A percentile compares a stretch with the other conserved stretches of the same genome.
Evolutionary conservation across 2,888 invertebrate species (phyloP).

Genomic region (Cerastis rubricosa): DNA sequence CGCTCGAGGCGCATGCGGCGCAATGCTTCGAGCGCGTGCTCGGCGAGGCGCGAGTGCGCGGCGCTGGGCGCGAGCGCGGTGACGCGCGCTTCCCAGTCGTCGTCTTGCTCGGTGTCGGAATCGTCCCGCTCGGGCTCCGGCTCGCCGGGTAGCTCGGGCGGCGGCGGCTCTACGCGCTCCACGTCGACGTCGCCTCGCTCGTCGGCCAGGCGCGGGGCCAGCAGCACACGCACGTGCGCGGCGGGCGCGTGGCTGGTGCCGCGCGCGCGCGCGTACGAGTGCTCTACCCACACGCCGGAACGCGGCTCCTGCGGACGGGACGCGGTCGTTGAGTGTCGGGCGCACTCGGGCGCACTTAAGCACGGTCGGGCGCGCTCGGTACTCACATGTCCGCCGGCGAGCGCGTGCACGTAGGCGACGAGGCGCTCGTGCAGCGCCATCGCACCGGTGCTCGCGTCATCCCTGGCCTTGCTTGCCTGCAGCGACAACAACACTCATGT

Average conservation of each 20-base stretch:
- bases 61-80: slow-evolving; percentile 72
- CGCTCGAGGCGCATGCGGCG: slow-evolving; percentile 74
- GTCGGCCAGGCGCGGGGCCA: slow-evolving; percentile 63
- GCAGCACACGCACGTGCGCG: slow-evolving; percentile 71
- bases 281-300: slow-evolving; percentile 83
- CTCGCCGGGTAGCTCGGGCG: slow-evolving; percentile 52
- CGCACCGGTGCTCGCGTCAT: slow-evolving; percentile 49
- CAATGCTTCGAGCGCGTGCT: slow-evolving; percentile 68
- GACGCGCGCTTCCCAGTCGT: slow-evolving; percentile 76
- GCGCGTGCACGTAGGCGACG: slow-evolving; percentile 80
- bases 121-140: slow-evolving; percentile 48
- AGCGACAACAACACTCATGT: background rate
- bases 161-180: slow-evolving; percentile 49
- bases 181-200: slow-evolving; percentile 60
- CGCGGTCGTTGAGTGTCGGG: background rate
- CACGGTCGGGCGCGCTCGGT: background rate
- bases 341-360: background rate
- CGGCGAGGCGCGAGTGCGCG: slow-evolving; percentile 74
- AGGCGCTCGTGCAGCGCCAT: slow-evolving; percentile 80
- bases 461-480: slow-evolving; percentile 35
- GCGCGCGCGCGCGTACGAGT: slow-evolving; percentile 82
- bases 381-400: slow-evolving; percentile 74
- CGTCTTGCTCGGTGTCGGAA: slow-evolving; percentile 56
- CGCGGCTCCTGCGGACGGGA: slow-evolving; percentile 65
- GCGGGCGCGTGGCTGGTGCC: slow-evolving; percentile 66